Conservation (phyloP, 1,140 invertebrate species). For the Atta texana region DNA sequence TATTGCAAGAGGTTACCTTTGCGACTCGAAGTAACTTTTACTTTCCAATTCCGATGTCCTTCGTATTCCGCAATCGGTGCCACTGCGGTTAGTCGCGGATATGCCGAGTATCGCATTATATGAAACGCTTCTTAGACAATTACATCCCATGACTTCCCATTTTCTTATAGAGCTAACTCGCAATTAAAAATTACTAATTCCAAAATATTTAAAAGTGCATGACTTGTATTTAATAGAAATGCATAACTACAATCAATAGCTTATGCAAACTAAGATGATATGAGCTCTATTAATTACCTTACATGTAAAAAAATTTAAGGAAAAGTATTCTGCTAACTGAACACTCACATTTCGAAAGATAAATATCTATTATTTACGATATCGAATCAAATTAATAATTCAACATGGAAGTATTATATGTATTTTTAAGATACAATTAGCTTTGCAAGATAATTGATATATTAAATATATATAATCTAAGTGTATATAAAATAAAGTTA, state of each 20-base stretch:
- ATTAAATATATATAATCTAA: too few relatives aligned
- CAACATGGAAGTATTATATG: too few relatives aligned
- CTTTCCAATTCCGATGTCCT: conserved; percentile 62
- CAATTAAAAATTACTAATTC: conserved; percentile 16
- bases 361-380: too few relatives aligned
- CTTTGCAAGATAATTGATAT: too few relatives aligned
- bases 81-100: conserved; percentile 48
- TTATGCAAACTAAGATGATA: neutral
- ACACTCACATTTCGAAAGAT: too few relatives aligned
- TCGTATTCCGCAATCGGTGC: conserved; percentile 49
- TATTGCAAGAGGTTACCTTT: conserved; percentile 41
- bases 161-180: neutral
- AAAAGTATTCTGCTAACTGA: too few relatives aligned
- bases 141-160: neutral
- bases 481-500: too few relatives aligned
- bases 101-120: conserved; percentile 7
- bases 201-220: neutral
- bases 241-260: neutral
- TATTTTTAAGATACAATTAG: too few relatives aligned
- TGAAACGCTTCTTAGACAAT: conserved; percentile 3
- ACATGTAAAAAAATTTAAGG: neutral
- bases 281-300: neutral
- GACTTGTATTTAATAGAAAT: neutral
- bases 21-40: conserved; percentile 61
- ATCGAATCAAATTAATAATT: too few relatives aligned